Base-by-base conservation (phyloP, 2,888 invertebrate genomes). In the Epistrophe grossulariae region DNA sequence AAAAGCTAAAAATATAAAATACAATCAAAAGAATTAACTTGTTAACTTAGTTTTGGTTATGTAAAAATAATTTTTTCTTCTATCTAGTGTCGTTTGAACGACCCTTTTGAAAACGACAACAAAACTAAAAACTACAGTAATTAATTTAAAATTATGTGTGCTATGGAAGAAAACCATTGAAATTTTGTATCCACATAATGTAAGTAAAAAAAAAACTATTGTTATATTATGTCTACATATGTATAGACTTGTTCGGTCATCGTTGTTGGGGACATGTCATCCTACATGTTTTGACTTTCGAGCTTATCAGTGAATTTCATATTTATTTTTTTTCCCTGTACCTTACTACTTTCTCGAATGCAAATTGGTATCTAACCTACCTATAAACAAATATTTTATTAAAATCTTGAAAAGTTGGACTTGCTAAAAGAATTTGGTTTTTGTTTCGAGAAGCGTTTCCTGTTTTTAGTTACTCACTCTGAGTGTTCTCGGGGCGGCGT, bases 291-390 rank as follows among this genome's bases (percentile, higher is more conserved):
- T 62, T 45, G 60, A 59, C 73, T 70, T 81, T 62, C 50, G 52
- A 73, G 81, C 81, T 85, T 85, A 81, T 82, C 85, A 78, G 62
- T 81, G 72, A 78, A 35, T 68, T 77, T 71, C 50, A 70, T 45
- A 59, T 79, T 81, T 73, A 70, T 78, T 64, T 81, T 73, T 73
- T 78, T 64, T 74, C 35, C 45, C 52, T 15, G 8, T 40, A 59
- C n/a, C n/a, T n/a, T n/a, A 43, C 48, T 62, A 77, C 59, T 57
- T 50, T 74, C 19, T 50, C 19, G 78, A 78, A 78, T 79, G 70
- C 81, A 85, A 85, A 43, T 43, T 13, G 73, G 1, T 17, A n/a
- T n/a, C n/a, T n/a, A 2, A 3, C 24, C 24, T 24, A 24, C 24
- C 48, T 81, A 73, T 48, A 60, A 64, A 68, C 40, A 52, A 71